phyloP scores from a whole-genome alignment of 2,888 invertebrate species.

The Eupithecia subumbrata region DNA sequence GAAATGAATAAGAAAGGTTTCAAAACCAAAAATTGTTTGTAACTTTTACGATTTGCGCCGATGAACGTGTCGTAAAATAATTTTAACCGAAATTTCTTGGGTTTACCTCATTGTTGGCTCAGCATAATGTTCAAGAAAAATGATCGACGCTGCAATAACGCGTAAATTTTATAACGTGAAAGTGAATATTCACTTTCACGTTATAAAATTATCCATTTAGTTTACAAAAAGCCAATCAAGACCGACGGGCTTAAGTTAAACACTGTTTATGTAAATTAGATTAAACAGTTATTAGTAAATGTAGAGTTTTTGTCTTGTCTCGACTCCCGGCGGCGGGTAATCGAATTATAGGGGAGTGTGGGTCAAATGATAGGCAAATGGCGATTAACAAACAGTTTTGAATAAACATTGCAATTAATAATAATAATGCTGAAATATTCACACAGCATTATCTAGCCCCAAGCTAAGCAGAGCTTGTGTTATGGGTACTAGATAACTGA shows the following conservation, averaged over 20 bases:
- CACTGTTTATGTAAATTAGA: conserved; percentile 19
- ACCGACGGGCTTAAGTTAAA: conserved; percentile 1
- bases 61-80: too few species aligned
- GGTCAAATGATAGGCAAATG: background rate
- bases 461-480: too few species aligned
- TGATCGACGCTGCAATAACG: background rate
- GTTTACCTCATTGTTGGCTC: too few species aligned
- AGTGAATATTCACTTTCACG: background rate
- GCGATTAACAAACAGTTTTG: background rate
- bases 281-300: conserved; percentile 25
- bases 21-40: too few species aligned
- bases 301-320: conserved; percentile 17
- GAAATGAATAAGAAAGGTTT: too few species aligned
- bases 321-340: background rate
- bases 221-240: conserved; percentile 1
- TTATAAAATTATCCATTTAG: conserved; percentile 13
- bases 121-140: background rate
- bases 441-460: too few species aligned
- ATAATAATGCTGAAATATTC: too few species aligned
- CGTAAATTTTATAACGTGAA: too few species aligned
- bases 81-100: too few species aligned
- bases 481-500: too few species aligned
- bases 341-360: conserved; percentile 7
- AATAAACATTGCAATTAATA: too few species aligned
- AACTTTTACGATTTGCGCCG: too few species aligned